Percentiles rank a stretch among this genome's conserved stretches.
Evolutionary conservation across 2,888 invertebrate species (phyloP).

Genomic region (Platycheirus rosarum): DNA sequence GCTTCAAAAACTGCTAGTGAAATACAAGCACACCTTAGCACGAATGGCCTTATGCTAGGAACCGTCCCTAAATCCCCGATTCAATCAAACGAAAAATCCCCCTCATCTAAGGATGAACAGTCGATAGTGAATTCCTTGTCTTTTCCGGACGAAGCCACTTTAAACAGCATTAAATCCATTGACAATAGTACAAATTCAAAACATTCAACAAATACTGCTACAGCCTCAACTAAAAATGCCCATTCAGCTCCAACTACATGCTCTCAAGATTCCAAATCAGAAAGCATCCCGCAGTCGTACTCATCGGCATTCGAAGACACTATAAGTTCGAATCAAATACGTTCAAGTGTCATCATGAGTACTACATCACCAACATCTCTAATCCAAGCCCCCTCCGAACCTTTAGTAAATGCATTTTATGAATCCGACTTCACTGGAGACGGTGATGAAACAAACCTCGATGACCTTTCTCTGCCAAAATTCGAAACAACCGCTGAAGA

Average conservation of each 20-base stretch:
- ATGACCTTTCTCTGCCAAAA: constrained; percentile 78
- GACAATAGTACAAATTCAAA: constrained; percentile 73
- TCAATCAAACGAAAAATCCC: background rate
- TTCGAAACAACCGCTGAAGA: constrained; percentile 76
- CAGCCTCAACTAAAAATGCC: background rate
- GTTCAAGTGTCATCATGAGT: constrained; percentile 56
- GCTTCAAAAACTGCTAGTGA: constrained; percentile 8
- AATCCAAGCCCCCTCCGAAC: constrained; percentile 20
- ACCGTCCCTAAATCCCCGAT: background rate
- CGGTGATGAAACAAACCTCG: constrained; percentile 76
- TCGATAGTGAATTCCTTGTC: constrained; percentile 6
- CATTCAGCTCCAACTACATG: constrained; percentile 8
- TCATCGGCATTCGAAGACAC: constrained; percentile 49
- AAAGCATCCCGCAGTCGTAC: constrained; percentile 31
- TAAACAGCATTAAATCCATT: constrained; percentile 66
- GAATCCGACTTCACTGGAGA: constrained; percentile 75
- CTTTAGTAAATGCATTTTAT: constrained; percentile 65
- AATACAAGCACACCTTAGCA: background rate
- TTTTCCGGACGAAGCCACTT: constrained; percentile 27
- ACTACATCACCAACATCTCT: constrained; percentile 19
- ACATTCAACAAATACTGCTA: constrained; percentile 54
- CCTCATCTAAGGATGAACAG: background rate
- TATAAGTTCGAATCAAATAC: constrained; percentile 35
- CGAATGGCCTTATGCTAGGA: constrained; percentile 26
- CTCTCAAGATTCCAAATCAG: constrained; percentile 10